Base-by-base conservation (phyloP, 2,113 vertebrate species). In the Dasyurus viverrinus region DNA sequence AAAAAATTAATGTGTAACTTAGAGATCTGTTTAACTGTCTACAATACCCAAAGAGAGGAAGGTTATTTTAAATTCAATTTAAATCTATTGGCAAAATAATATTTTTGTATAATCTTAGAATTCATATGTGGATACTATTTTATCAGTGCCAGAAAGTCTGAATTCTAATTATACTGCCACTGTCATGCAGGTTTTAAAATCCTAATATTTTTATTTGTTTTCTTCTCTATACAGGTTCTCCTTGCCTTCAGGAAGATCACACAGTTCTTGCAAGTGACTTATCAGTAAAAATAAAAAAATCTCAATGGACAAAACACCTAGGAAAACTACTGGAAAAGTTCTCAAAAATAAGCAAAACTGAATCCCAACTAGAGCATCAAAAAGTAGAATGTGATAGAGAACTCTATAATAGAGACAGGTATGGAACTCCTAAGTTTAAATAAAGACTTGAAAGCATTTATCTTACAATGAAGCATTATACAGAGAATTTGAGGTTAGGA, bases 231-330 rank as follows among this genome's bases (percentile, higher is more conserved):
- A 89, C 96, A 99, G 99, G 99, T 98, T 98, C 99, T 0, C 98
- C 98, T 91, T 99, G 95, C 96, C 97, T 99, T 54, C 98, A 99
- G 96, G 99, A 99, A 98, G 98, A 99, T 50, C 99, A 99, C 97
- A 98, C 99, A 96, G 97, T 99, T 97, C 1, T 52, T 52, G 50
- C 50, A 52, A 52, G 50, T 52, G 50, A 52, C 50, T 52, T 52
- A 52, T 10, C 50, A 52, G 10, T 11, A 52, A 52, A 52, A 9
- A 10, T 52, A 52, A 52, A 9, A 52, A 52, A 52, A 52, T 52
- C 50, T 10, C 50, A 52, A 52, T 11, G 50, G 50, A 52, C 8
- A 52, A 9, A 52, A 52, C 50, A 7, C 50, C 8, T 9, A 52
- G 10, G 50, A 52, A 52, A 52, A 52, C 50, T 52, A 52, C 8